A percentile compares a stretch with the other conserved stretches of the same genome.
These are phyloP conservation scores for Endomychus coccineus DNA, from an alignment of 2,888 invertebrate genomes.

Conservation along the genomic window DNA sequence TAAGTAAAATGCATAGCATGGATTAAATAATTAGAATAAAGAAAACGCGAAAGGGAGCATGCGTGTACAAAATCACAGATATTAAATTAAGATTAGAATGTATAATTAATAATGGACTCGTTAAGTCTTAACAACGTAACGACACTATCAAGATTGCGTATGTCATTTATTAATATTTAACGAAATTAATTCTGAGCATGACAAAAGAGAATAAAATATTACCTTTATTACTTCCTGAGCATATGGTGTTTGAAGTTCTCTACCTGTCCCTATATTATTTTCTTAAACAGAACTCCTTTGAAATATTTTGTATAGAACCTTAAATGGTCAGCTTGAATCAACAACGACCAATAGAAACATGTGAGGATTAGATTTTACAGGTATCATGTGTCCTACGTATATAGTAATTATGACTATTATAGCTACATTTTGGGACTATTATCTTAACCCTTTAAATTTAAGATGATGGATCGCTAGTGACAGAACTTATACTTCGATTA, in stretches of 20 bases:
- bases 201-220: conserved; percentile 39
- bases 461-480: too few relatives aligned
- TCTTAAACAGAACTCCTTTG: conserved; percentile 17
- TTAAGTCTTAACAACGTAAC: conserved; percentile 39
- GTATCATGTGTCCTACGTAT: too few relatives aligned
- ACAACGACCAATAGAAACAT: too few relatives aligned
- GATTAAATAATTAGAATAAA: too few relatives aligned
- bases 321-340: too few relatives aligned
- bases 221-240: conserved; percentile 38
- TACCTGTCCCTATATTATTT: conserved; percentile 32
- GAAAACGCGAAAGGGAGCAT: conserved; percentile 26
- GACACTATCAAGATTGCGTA: conserved; percentile 41
- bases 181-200: conserved; percentile 38
- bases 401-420: too few relatives aligned
- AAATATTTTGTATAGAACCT: conserved; percentile 19
- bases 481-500: too few relatives aligned
- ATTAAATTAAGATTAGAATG: conserved; percentile 40
- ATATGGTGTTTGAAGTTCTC: conserved; percentile 35
- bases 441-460: too few relatives aligned
- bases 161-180: conserved; percentile 44
- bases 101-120: conserved; percentile 41
- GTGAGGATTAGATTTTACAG: too few relatives aligned
- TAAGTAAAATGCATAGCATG: too few relatives aligned
- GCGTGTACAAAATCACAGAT: conserved; percentile 39
- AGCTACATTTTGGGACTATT: too few relatives aligned